Percentiles rank a stretch among this genome's conserved stretches.
These are phyloP conservation scores for Herpetotheres cachinnans DNA, from an alignment of 2,113 vertebrate species.

Conservation along the genomic window DNA sequence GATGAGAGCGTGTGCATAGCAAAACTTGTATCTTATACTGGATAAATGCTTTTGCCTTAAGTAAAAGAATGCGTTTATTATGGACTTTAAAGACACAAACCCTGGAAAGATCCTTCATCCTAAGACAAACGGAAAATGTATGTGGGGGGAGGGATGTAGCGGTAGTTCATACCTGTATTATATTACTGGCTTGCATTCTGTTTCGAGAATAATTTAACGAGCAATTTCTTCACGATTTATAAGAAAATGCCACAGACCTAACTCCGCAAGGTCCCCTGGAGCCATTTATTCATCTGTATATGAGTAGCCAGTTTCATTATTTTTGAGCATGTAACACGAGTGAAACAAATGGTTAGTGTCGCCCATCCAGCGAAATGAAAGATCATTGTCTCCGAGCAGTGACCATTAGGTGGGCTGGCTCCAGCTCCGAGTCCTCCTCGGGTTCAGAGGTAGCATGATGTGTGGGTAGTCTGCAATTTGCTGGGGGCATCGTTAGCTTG, in stretches of 20 bases:
- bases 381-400: constrained; percentile 79
- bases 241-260: constrained; percentile 39
- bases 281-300: constrained; percentile 27
- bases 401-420: constrained; percentile 74
- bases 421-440: constrained; percentile 70
- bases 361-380: constrained; percentile 72
- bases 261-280: constrained; percentile 7
- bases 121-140: background rate
- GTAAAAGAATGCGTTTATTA: background rate
- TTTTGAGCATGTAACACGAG: constrained; percentile 51
- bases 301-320: constrained; percentile 41
- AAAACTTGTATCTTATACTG: background rate
- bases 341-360: constrained; percentile 67
- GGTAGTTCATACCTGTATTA: background rate
- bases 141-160: background rate
- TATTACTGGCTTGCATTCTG: constrained; percentile 32
- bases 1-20: background rate
- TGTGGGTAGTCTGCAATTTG: constrained; percentile 81
- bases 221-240: constrained; percentile 59
- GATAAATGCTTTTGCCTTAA: background rate
- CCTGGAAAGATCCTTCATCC: background rate
- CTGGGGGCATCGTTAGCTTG: constrained; percentile 89
- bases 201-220: constrained; percentile 64
- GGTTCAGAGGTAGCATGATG: constrained; percentile 56
- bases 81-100: background rate